Evolutionary conservation across 2,888 invertebrate genomes (phyloP), one percentile per base, ranked within the genome.

Genomic region (Notocelia uddmanniana): DNA sequence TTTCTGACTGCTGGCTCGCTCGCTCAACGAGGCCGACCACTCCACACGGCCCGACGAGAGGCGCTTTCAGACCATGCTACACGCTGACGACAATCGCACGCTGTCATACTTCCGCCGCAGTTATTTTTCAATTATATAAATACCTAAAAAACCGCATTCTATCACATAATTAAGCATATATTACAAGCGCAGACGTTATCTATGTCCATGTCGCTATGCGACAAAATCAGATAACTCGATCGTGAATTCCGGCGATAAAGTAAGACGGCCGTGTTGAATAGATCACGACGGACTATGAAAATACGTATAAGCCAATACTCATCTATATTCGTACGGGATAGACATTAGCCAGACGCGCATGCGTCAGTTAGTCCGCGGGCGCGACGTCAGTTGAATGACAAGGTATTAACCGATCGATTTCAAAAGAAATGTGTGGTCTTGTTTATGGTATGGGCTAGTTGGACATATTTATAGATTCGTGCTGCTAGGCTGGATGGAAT

Each of bases 321-420:
- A 87, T 89, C 87, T 92, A 85, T 87, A 91, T 86, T 85, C 86
- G 90, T 89, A 84, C 85, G 90, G 88, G 84, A 89, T 91, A 93
- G 90, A 92, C 90, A 87, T 87, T 87, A 85, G 85, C 88, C 89
- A 92, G 91, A 92, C 92, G 92, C 93, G 93, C 93, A 93, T 93
- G 93, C 93, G 93, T 92, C 87, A 90, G 85, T 82, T 82, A 79
- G 78, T 76, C 82, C 84, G 80, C 82, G 81, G 84, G 83, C 82
- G 81, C 88, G 85, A 92, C 92, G 90, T 91, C 91, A 92, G 88
- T 72, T 91, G 89, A 92, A 92, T 92, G 92, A 91, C 92, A 91
- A 88, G 84, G 87, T 90, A 89, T 87, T 89, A 89, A 78, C 86
- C 88, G 84, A 92, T 92, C 91, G 92, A 92, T 91, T 91, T 87